Evolutionary conservation across 2,888 invertebrate genomes (phyloP), one percentile per base, ranked within the genome.

Genomic region (Chloromyia formosa): DNA sequence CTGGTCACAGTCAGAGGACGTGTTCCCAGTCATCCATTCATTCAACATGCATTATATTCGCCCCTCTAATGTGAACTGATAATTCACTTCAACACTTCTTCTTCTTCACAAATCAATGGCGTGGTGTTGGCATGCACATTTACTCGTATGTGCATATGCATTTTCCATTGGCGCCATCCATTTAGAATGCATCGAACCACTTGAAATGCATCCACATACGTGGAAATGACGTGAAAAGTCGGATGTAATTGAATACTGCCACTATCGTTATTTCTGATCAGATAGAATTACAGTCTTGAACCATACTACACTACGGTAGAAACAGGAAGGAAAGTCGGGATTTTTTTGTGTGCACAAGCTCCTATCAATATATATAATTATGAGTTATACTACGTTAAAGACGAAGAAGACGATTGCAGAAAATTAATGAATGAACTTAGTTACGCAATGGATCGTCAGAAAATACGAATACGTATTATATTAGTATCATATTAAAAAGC

Each of bases 121-220:
- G 27, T 35, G 27, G 27, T 35, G 27, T 35, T 35, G 27, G 27
- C 27, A 35, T 35, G 27, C 27, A 35, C 27, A 35, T 4, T 35
- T 35, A 35, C 27, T 35, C 27, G 27, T 35, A 35, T 35, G 27
- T 35, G 7, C 27, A 35, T 35, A 35, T 35, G 27, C 27, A 60
- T 60, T 23, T 60, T n/a, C 27, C 27, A 23, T 23, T 62, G 62
- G 62, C 62, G 62, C 62, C 62, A 62, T 62, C 62, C 35, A 62
- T 62, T 62, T 42, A 62, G 7, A 62, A 1, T 62, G 62, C 62
- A 40, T 40, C 53, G n/a, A 62, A 27, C 42, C 16, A 40, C 62
- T 18, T 42, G 42, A 62, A 62, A 42, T 62, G 42, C 40, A 62
- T 62, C 62, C 22, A 4, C 40, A 42, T 42, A 42, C 42, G 42